Base-by-base conservation (phyloP, 2,113 vertebrate genomes). In the Pseudolaguvia tuberculata region DNA sequence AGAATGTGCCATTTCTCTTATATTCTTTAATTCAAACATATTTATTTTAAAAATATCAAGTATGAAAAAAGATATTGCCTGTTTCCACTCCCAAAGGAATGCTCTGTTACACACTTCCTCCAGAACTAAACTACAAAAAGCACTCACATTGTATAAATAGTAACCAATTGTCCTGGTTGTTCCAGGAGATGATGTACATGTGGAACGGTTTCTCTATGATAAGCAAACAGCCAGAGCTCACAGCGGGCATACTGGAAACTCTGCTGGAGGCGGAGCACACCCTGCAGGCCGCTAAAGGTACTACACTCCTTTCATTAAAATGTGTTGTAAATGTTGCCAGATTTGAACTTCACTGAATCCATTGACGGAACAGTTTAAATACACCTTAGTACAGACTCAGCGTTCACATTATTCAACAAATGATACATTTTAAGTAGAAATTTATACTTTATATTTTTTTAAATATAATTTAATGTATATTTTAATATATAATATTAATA, bases 111-210 rank as follows among this genome's bases (percentile, higher is more conserved):
- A 29, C 47, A 50, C 21, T 48, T 66, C 63, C 45, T 66, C 23
- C 14, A 4, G 50, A 20, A 12, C 7, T 67, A 67, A 67, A 50
- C 18, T 29, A 47, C 47, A 23, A 66, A 66, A 47, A 10, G 42
- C 15, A 27, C 27, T 63, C 48, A 48, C 63, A 27, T 15, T 50
- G 8, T 25, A 39, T 18, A 50, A 50, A 67, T 17, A 47, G 2
- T 50, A 45, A 67, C 45, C 48, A 17, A 17, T 53, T 70, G 20
- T 70, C 35, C 17, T 53, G 20, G 65, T n/a, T 39, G 0, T 80
- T 84, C 12, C 74, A 92, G 91, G 91, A 93, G 83, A 93, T 93
- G 90, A 93, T 93, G 92, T 93, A 93, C 85, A 92, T 93, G 87
- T 93, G 92, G 92, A 92, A 92, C 18, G 91, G 91, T 20, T 93